Evolutionary conservation across 2,797 vertebrate species (phyloP), one percentile per base, ranked within the genome.

Genomic region (Falco cherrug): DNA sequence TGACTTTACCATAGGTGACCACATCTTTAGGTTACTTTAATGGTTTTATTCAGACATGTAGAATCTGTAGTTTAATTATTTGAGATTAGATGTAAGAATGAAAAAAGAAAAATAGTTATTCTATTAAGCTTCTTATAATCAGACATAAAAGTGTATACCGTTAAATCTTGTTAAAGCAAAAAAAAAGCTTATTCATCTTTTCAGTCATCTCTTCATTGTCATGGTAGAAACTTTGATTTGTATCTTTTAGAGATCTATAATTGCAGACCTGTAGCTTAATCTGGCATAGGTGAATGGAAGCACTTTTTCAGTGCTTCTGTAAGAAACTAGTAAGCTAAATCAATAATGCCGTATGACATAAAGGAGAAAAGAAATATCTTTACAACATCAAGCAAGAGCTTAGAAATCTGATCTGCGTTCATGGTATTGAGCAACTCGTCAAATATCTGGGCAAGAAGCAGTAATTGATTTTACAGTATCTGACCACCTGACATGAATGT

Each of bases 391-490:
- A n/a, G 73, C 26, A 70, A n/a, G 41, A 35, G 8, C 43, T 89
- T 91, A 81, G 65, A 59, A 63, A 47, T 77, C 79, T 84, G 89
- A 78, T 45, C 75, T 2, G 0, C 2, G 0, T 19, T 87, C 1
- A 0, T 68, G 53, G 28, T 81, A 81, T 81, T 59, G 94, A 95
- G 69, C 3, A 0, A 26, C 51, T 81, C 75, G 47, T 92, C 77
- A 93, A 78, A 81, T 57, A 31, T 8, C 73, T 67, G 64, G 43
- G 71, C 50, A 89, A 89, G 33, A 68, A 83, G 60, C 60, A 89
- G 79, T 68, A 50, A 95, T 68, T 74, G 80, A 93, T 94, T 90
- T 89, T 35, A 12, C 63, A 63, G 20, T 53, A 54, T 56, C 71
- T 82, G 56, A 54, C 87, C 91, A 50, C 48, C 47, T 45, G 83